Base-by-base conservation (phyloP, 2,113 vertebrate species). In the Neotoma lepida region DNA sequence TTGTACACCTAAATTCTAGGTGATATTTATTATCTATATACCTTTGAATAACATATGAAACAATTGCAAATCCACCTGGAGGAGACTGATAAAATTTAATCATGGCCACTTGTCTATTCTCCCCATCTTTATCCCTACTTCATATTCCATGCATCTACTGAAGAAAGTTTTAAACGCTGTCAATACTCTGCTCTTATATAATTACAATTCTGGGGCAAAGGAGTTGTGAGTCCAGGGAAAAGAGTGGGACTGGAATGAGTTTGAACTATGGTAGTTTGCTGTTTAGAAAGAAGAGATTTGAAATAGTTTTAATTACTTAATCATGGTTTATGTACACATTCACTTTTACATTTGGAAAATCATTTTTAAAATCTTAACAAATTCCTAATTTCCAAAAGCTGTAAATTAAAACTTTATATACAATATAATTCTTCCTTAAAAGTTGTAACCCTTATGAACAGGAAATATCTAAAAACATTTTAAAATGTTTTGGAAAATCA, bases 1-100 rank as follows among this genome's bases (percentile, higher is more conserved):
- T 3, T 74, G 2, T 66, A 63, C 9, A 30, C 17, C 9, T 35
- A n/a, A 14, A 20, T 3, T 26, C 1, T 0, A 41, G 1, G 2
- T 12, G 12, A 51, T 41, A 4, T 2, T 41, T 33, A 2, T 49
- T 64, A 64, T 18, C 14, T 22, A 17, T 1, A 28, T 2, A 28
- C 6, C 14, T 76, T 93, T 73, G 18, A 41, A 33, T 30, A 39
- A 41, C 61, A 24, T 70, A 30, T 33, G 5, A 74, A 64, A 9
- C 1, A 6, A 66, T 10, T 49, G 0, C 3, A 49, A 82, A 41
- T 61, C 12, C 24, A 71, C n/a, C 6, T 44, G 30, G 35, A 51
- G 39, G 56, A 78, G 30, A 46, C 2, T 30, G 28, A 64, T 12
- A 30, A 14, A 54, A 86, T 30, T 70, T 78, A 41, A 15, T 74